These are phyloP conservation scores for Drosophila acutilabella DNA, from an alignment of 2,888 invertebrate species.

Conservation along the genomic window DNA sequence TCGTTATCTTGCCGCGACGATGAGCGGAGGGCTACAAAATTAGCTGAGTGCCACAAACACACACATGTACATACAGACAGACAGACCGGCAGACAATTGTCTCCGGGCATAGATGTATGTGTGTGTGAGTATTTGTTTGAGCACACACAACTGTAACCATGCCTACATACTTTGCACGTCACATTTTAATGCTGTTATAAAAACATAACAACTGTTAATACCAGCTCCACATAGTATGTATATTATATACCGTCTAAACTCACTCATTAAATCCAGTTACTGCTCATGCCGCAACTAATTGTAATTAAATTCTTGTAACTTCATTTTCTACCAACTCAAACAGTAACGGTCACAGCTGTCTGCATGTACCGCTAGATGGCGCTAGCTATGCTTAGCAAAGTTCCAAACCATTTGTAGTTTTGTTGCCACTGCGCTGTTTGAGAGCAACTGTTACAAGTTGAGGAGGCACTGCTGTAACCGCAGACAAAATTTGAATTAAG, in stretches of 20 bases:
- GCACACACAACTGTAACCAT: conserved; percentile 37
- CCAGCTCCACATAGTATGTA: neutral
- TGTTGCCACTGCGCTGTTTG: neutral
- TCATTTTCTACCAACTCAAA: conserved; percentile 2
- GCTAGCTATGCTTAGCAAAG: conserved; percentile 13
- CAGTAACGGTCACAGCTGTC: neutral
- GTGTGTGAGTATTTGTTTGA: conserved; percentile 15
- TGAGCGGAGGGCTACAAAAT: conserved; percentile 43
- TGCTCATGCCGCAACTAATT: neutral
- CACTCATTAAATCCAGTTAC: conserved; percentile 2
- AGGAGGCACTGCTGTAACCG: neutral
- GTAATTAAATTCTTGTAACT: conserved; percentile 7
- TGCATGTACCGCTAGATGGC: conserved; percentile 21
- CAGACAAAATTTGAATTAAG: neutral
- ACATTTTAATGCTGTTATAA: conserved; percentile 22
- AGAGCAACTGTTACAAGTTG: neutral
- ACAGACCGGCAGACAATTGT: neutral
- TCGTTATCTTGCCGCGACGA: conserved; percentile 51
- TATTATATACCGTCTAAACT: neutral
- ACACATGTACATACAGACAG: conserved; percentile 4
- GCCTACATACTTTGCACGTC: conserved; percentile 36
- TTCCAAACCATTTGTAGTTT: conserved; percentile 34
- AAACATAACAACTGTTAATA: conserved; percentile 15
- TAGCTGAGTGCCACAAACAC: conserved; percentile 29
- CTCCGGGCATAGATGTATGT: neutral